Evolutionary conservation across 2,888 invertebrate species (phyloP), one percentile per base, ranked within the genome.

Genomic region (Amorpha juglandis): DNA sequence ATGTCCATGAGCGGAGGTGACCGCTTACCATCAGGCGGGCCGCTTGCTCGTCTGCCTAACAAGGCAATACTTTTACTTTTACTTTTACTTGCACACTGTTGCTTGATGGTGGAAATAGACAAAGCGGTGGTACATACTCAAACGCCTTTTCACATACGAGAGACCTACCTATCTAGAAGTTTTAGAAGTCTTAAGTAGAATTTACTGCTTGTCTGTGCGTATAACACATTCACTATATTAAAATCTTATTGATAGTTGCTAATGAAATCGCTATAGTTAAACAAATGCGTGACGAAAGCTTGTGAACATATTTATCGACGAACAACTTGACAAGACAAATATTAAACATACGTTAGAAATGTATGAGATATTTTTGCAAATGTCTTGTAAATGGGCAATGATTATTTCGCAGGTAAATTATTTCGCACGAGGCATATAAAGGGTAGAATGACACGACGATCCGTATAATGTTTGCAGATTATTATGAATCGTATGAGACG

Each of bases 271-370:
- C 21, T 1, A 45, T 45, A 3, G 1, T 45, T 12, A 58, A 58
- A 58, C 42, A 38, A 42, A 58, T 42, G 19, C 1, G 27, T 27
- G 27, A 38, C 16, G 7, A 38, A 16, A 55, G 8, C 35, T 35
- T n/a, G 33, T n/a, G 53, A 21, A 27, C n/a, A 53, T 16, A 38
- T 38, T 38, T 58, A 38, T 51, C 16, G 35, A 38, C 16, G 48
- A 51, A 38, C 48, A 47, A 63, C 35, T 63, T 48, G 51, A 63
- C 63, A 63, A 63, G 19, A 35, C 48, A 63, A 50, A 19, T 19
- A 16, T 27, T 47, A 35, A 63, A 19, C 33, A 47, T 51, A 63
- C 9, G 35, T 35, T 33, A 50, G 51, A 50, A 14, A 35, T 35
- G 19, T 58, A 38, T 12, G 38, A 16, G 38, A 35, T 58, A 38